Evolutionary conservation across 2,888 invertebrate genomes (phyloP), one percentile per base, ranked within the genome.

Genomic region (Sphecodes monilicornis): DNA sequence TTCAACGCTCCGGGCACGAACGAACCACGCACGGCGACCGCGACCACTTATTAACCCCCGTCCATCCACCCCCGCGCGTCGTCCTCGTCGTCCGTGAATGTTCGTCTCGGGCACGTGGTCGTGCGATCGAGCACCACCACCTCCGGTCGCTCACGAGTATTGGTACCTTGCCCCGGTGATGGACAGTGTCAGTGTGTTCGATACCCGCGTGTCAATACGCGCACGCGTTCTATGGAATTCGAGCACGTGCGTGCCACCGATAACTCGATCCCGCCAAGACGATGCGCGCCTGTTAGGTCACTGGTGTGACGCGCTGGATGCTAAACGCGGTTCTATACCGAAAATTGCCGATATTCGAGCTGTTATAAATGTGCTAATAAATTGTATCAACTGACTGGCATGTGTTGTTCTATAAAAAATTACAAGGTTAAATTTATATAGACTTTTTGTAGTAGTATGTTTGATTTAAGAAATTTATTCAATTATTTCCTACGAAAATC

Each of bases 21-120:
- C 78, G 50, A 46, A 36, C 76, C 78, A 60, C 78, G 82, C 71
- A 71, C 77, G 54, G 75, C 43, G 82, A 85, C 78, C 76, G 78
- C 88, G 76, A 85, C 90, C 86, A 90, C 90, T 90, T 90, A 90
- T 90, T 90, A 90, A 87, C 89, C 89, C 86, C 85, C 72, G 26
- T 69, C 82, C 73, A 76, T 54, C 54, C 54, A 54, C n/a, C 54
- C 57, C 57, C 57, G 57, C 57, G 57, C 57, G 57, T 8, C 29
- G 6, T 29, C 6, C 29, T 18, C 60, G 60, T 84, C 84, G 86
- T 74, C 64, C 79, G 81, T 81, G 84, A 88, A 86, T 81, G 74
- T 54, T 54, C 54, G n/a, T 11, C 46, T 29, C 70, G 84, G 57
- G 60, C 89, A 82, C 84, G 85, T 88, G 84, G 80, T 78, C 79